Conservation (phyloP, 37 sponge, comb jelly and placozoan genomes). For the Sycon ciliatum region DNA sequence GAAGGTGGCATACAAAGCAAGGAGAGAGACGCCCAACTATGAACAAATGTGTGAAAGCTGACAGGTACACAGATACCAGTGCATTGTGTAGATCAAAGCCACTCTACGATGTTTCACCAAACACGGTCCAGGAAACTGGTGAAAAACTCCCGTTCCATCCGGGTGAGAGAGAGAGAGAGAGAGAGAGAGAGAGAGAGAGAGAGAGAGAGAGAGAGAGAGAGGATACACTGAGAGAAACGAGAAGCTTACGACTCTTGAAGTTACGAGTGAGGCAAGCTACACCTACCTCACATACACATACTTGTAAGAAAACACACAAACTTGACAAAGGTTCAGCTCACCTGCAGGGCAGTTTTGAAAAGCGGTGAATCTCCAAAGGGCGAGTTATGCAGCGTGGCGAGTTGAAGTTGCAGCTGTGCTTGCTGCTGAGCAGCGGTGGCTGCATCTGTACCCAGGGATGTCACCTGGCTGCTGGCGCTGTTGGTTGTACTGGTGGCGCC, state of each 20-base stretch:
- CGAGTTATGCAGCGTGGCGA: constrained; percentile 47
- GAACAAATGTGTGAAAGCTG: too few species aligned
- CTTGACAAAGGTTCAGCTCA: constrained; percentile 13
- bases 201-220: neutral
- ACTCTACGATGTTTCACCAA: too few species aligned
- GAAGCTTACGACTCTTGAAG: neutral
- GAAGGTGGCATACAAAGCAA: too few species aligned
- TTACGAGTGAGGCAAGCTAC: neutral
- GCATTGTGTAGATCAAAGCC: too few species aligned
- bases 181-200: neutral
- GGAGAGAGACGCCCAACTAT: too few species aligned
- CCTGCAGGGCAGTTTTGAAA: constrained; percentile 62
- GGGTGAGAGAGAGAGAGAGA: neutral
- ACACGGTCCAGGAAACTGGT: too few species aligned
- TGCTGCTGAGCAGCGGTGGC: neutral
- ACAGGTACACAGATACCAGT: too few species aligned
- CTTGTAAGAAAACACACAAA: neutral
- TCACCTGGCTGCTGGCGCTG: too few species aligned
- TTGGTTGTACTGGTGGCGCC: too few species aligned
- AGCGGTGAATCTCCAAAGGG: constrained; percentile 93
- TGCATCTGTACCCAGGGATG: too few species aligned
- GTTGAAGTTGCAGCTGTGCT: constrained; percentile 51
- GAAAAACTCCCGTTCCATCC: too few species aligned
- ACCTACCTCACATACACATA: neutral
- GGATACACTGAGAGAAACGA: neutral